A percentile compares a stretch with the other conserved stretches of the same genome.
Evolutionary conservation across 2,113 vertebrate species (phyloP).

Genomic region (Protomyctophum bolini): DNA sequence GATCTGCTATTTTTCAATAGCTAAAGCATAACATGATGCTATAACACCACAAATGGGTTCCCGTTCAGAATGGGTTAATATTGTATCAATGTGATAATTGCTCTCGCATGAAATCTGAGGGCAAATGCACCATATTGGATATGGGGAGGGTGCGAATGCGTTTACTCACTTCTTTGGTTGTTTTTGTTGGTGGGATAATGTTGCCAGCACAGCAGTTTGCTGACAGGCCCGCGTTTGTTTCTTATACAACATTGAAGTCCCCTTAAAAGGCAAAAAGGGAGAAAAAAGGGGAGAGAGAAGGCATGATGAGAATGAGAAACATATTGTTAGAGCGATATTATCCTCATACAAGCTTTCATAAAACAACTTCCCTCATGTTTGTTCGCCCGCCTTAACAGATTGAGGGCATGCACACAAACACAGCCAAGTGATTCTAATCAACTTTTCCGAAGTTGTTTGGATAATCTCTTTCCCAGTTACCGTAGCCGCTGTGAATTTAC

Average conservation of each 20-base stretch:
- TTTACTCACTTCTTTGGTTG: slow-evolving; percentile 18
- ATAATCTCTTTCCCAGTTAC: slow-evolving; percentile 63
- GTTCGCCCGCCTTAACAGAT: slow-evolving; percentile 39
- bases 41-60: too few species aligned
- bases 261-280: slow-evolving; percentile 16
- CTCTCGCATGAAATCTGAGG: slow-evolving; percentile 54
- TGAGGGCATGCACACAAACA: slow-evolving; percentile 22
- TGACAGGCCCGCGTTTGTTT: slow-evolving; percentile 49
- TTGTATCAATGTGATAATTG: slow-evolving; percentile 77
- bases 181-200: slow-evolving; percentile 27
- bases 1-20: too few species aligned
- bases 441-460: slow-evolving; percentile 65
- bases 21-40: too few species aligned
- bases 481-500: slow-evolving; percentile 60
- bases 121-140: slow-evolving; percentile 66
- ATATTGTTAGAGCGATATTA: slow-evolving; percentile 42
- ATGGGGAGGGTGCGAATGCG: slow-evolving; percentile 68
- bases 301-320: slow-evolving; percentile 39
- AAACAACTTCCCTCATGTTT: slow-evolving; percentile 38
- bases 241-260: slow-evolving; percentile 30
- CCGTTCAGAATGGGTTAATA: not conserved
- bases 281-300: slow-evolving; percentile 15
- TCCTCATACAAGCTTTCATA: slow-evolving; percentile 4
- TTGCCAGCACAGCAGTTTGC: slow-evolving; percentile 52
- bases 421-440: slow-evolving; percentile 59